Conservation (phyloP, 2,113 vertebrate genomes). For the Myrmecobius fasciatus region DNA sequence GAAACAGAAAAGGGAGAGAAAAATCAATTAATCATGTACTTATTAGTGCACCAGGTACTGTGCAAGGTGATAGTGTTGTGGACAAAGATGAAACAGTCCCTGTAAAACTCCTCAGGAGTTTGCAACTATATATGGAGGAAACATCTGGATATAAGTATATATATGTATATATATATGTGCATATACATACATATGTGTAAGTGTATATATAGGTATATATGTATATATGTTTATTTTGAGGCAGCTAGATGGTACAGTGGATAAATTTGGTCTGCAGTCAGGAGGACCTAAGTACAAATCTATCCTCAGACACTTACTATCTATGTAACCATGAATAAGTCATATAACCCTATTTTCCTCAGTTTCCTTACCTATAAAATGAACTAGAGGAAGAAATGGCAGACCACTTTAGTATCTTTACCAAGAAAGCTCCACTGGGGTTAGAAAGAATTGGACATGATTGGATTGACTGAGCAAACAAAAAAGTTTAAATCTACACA, state of each 20-base stretch:
- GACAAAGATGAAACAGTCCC: neutral
- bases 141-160: neutral
- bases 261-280: neutral
- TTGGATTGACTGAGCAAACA: too few relatives aligned
- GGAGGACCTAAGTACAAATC: neutral
- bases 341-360: too few relatives aligned
- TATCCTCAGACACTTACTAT: neutral
- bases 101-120: neutral
- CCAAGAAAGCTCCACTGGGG: too few relatives aligned
- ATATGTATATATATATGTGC: too few relatives aligned
- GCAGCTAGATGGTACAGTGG: neutral
- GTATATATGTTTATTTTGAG: neutral
- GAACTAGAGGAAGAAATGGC: too few relatives aligned
- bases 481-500: neutral
- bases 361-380: too few relatives aligned
- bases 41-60: neutral
- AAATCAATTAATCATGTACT: neutral
- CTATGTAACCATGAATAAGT: too few relatives aligned
- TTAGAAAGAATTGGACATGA: too few relatives aligned
- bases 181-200: neutral
- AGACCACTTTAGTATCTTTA: too few relatives aligned
- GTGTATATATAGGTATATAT: neutral
- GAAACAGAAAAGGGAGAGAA: neutral
- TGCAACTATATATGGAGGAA: neutral
- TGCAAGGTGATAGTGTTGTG: neutral